Evolutionary conservation across 2,888 invertebrate genomes (phyloP), one percentile per base, ranked within the genome.

Genomic region (Dichetophora obliterata): DNA sequence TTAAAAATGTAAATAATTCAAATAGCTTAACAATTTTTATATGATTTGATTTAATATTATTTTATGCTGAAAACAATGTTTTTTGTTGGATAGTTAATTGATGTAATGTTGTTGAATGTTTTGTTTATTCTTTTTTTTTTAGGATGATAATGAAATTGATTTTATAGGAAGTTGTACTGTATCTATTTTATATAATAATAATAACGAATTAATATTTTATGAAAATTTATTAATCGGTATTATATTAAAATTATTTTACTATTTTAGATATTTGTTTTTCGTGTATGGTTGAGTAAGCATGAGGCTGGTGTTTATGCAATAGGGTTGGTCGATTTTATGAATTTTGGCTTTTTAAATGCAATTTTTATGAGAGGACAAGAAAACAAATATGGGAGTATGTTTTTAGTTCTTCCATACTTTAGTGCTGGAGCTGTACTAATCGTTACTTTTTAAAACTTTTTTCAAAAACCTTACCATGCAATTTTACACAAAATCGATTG

Each of bases 161-260:
- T 71, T 22, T 27, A 14, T 63, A 76, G 76, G 76, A 71, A 76
- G 71, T 76, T 76, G 65, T 71, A 71, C 76, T 76, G 65, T 37
- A 63, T 70, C 37, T 22, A 52, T 52, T 34, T 27, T 65, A 65
- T 50, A 43, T 73, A 14, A 27, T n/a, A n/a, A n/a, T 9, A 19
- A 54, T 52, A 19, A 54, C 19, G 68, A 50, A 16, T 66, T 22
- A 11, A 48, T 50, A 9, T 68, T 68, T 31, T 3, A 70, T 54
- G 43, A 27, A 31, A 54, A 8, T 52, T 22, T 43, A 16, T 59
- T 57, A 1, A 43, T 11, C 2, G 50, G 50, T 70, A 57, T 6
- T 68, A n/a, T 31, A 48, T 57, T 86, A 82, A 85, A 86, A 84
- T 85, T 84, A 34, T 73, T n/a, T 68, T 16, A 68, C 34, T 34